A percentile compares a stretch with the other conserved stretches of the same genome.
phyloP scores from a whole-genome alignment of 2,797 vertebrate genomes.

The Channallabes apus region DNA sequence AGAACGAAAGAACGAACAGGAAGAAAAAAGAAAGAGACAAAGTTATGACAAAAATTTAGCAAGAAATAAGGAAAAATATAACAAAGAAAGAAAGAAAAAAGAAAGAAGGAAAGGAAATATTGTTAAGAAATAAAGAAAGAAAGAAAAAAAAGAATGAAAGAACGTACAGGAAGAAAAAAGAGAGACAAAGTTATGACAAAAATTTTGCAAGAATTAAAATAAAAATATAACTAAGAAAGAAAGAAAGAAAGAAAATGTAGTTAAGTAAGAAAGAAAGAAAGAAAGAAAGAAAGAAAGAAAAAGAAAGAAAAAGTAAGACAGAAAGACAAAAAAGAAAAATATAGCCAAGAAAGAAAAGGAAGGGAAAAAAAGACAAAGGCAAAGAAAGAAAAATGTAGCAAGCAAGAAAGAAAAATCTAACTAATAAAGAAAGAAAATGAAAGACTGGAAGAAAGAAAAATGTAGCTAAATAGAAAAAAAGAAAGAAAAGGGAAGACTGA shows the following conservation, averaged over 20 bases:
- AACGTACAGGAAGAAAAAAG: too few species aligned
- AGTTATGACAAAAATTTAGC: too few species aligned
- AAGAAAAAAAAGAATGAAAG: background rate
- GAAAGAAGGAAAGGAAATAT: background rate
- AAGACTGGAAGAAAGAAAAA: background rate
- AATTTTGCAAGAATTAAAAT: background rate
- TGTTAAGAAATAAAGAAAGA: background rate
- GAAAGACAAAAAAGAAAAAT: background rate
- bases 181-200: too few species aligned
- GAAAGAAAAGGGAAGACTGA: background rate
- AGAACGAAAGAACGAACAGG: too few species aligned
- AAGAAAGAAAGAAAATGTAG: background rate
- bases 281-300: background rate
- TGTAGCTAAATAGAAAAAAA: background rate
- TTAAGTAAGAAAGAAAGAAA: background rate
- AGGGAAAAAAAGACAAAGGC: too few species aligned
- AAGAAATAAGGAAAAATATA: background rate
- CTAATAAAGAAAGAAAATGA: background rate
- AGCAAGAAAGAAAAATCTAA: background rate
- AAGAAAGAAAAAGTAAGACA: background rate
- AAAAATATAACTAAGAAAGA: too few species aligned
- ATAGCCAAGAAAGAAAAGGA: background rate
- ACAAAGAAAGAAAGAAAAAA: background rate
- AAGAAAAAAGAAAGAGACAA: too few species aligned
- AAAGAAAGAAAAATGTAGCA: too few species aligned